These are phyloP conservation scores for Cordilura impudica DNA, from an alignment of 2,888 invertebrate genomes.

Conservation along the genomic window DNA sequence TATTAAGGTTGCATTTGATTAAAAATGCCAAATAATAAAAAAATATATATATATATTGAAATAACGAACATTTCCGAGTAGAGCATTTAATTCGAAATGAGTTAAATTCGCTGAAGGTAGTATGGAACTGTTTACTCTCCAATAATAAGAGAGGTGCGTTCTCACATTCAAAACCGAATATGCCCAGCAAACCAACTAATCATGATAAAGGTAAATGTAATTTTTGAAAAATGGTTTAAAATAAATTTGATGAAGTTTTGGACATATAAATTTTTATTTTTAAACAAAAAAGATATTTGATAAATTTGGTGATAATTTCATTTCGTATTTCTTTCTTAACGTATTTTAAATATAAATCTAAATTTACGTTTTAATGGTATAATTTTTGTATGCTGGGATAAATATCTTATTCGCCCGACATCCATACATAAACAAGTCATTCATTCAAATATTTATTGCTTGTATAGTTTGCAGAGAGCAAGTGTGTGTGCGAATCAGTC, in stretches of 20 bases:
- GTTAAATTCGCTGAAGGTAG: constrained; percentile 50
- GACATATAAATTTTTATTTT: no score
- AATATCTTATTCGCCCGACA: constrained; percentile 14
- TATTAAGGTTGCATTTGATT: constrained; percentile 56
- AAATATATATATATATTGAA: constrained; percentile 38
- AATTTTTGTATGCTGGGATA: background rate
- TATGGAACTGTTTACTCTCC: constrained; percentile 33
- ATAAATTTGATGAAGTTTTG: no score
- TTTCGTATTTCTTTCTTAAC: no score
- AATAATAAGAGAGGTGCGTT: no score
- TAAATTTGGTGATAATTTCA: no score
- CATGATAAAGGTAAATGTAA: no score
- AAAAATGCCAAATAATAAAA: constrained; percentile 34
- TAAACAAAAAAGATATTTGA: no score
- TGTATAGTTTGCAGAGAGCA: constrained; percentile 21
- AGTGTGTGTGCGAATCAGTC: constrained; percentile 67
- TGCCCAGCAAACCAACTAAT: background rate
- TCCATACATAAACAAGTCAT: constrained; percentile 25
- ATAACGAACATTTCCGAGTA: constrained; percentile 53
- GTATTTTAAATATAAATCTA: no score
- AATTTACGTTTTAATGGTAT: background rate
- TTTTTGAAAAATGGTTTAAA: no score
- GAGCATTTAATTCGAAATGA: constrained; percentile 33
- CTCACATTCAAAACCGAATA: background rate
- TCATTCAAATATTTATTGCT: constrained; percentile 10